These are phyloP conservation scores for Diloba caeruleocephala DNA, from an alignment of 2,888 invertebrate genomes.

Conservation along the genomic window DNA sequence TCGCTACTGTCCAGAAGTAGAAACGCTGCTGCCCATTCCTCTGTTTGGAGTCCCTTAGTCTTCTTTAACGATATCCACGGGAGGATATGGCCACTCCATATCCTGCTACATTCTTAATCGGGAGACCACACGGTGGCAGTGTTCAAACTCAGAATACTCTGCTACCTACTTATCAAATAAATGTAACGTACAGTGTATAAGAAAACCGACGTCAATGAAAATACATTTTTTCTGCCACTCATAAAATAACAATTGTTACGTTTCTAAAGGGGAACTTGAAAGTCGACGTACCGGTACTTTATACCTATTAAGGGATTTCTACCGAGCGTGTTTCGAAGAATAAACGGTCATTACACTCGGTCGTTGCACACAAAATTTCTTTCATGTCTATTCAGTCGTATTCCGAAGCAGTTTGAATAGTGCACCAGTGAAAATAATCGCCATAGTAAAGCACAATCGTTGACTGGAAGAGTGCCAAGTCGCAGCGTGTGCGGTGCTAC, in stretches of 20 bases:
- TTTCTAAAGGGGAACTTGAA: slow-evolving; percentile 43
- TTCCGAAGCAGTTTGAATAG: slow-evolving; percentile 74
- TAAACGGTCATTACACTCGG: slow-evolving; percentile 75
- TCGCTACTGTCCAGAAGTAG: too few species aligned
- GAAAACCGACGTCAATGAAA: too few species aligned
- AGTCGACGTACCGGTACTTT: slow-evolving; percentile 38
- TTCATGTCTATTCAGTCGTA: slow-evolving; percentile 76
- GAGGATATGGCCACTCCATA: too few species aligned
- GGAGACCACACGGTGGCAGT: too few species aligned
- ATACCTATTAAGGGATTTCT: slow-evolving; percentile 56
- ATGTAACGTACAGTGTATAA: too few species aligned
- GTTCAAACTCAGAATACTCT: too few species aligned
- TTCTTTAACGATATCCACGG: too few species aligned
- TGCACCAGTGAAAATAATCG: slow-evolving; percentile 80
- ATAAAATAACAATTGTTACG: slow-evolving; percentile 50
- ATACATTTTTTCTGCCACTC: slow-evolving; percentile 23
- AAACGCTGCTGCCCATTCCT: too few species aligned
- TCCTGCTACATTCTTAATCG: too few species aligned
- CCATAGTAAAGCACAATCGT: slow-evolving; percentile 80
- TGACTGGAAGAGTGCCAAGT: slow-evolving; percentile 82
- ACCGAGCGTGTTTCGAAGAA: slow-evolving; percentile 60
- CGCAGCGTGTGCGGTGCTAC: slow-evolving; percentile 64
- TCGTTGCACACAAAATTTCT: slow-evolving; percentile 73
- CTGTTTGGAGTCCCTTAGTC: too few species aligned
- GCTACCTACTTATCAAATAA: too few species aligned